Evolutionary conservation across 2,113 vertebrate genomes (phyloP).

Genomic region (Furnarius figulus): DNA sequence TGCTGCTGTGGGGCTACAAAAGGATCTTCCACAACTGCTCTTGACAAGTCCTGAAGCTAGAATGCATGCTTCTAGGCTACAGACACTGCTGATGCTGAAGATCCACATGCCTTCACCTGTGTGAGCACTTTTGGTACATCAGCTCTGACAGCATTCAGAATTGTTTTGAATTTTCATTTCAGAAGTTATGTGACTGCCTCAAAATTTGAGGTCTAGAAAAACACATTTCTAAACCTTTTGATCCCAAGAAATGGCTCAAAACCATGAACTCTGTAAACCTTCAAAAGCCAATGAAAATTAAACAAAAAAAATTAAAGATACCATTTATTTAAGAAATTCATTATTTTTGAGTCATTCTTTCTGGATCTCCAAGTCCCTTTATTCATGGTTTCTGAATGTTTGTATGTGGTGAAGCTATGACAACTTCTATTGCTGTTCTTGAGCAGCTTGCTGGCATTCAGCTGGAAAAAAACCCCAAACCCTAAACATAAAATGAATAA

Average conservation of each 20-base stretch:
- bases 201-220: neutral
- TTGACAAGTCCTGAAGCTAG: neutral
- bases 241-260: neutral
- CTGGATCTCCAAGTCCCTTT: neutral
- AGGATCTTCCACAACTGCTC: neutral
- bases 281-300: neutral
- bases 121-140: neutral
- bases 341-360: neutral
- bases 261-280: neutral
- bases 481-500: neutral
- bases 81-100: neutral
- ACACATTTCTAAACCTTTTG: neutral
- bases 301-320: neutral
- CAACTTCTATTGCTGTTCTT: neutral
- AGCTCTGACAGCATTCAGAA: neutral
- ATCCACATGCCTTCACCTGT: neutral
- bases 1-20: neutral
- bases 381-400: neutral
- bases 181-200: neutral
- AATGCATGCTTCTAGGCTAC: neutral
- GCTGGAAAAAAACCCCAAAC: neutral
- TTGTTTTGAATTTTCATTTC: neutral
- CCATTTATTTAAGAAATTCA: neutral
- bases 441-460: neutral
- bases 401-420: neutral